Evolutionary conservation across 1,140 invertebrate species (phyloP).

Genomic region (Psix sp.): DNA sequence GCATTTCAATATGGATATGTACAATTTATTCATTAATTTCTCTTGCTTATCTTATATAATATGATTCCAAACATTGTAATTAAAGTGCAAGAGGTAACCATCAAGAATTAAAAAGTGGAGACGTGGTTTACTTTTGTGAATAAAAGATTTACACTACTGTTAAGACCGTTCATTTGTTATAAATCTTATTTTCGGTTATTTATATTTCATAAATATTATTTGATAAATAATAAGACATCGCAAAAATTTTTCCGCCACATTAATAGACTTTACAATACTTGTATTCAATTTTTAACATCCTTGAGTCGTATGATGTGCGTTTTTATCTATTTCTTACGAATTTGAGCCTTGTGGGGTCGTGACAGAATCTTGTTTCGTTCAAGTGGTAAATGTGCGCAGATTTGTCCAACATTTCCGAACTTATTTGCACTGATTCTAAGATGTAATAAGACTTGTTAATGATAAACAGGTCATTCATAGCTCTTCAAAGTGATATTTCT

Average conservation of each 20-base stretch:
- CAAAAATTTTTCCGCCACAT: conserved; percentile 59
- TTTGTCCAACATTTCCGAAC: conserved; percentile 9
- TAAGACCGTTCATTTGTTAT: conserved; percentile 65
- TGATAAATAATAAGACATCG: conserved; percentile 66
- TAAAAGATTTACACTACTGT: conserved; percentile 53
- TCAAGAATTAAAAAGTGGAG: conserved; percentile 31
- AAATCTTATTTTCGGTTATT: conserved; percentile 61
- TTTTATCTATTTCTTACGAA: conserved; percentile 58
- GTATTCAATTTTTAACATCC: conserved; percentile 61
- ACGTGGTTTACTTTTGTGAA: conserved; percentile 22
- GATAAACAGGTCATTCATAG: conserved; percentile 27
- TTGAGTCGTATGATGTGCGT: conserved; percentile 52
- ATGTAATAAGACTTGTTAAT: conserved; percentile 41
- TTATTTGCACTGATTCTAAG: neutral
- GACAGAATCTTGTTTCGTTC: conserved; percentile 24
- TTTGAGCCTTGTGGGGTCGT: conserved; percentile 20
- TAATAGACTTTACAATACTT: conserved; percentile 61
- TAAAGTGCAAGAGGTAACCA: too few species aligned
- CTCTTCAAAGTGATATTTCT: conserved; percentile 12
- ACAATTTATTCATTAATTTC: too few species aligned
- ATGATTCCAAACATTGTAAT: too few species aligned
- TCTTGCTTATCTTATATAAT: too few species aligned
- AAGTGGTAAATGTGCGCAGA: conserved; percentile 21
- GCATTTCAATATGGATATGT: too few species aligned
- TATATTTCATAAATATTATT: conserved; percentile 7